Evolutionary conservation across 2,113 vertebrate genomes (phyloP), one percentile per base, ranked within the genome.

Genomic region (Onychostoma macrolepis): DNA sequence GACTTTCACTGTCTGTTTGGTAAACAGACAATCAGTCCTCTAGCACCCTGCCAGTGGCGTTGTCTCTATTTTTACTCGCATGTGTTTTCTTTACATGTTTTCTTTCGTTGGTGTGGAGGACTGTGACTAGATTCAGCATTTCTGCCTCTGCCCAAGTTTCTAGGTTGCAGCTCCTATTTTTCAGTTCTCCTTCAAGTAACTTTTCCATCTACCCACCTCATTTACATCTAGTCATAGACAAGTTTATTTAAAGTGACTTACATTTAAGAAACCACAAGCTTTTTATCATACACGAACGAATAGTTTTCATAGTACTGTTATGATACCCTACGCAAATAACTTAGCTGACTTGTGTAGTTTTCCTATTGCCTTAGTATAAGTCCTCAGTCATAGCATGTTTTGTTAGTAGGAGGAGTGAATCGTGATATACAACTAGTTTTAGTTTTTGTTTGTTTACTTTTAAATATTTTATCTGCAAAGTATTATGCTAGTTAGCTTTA

Each of bases 1-100:
- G 80, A 82, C 38, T 71, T 83, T 69, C 26, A 15, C 80, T 50
- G 26, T 69, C 36, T 45, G 80, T 69, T 83, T 41, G 28, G 63
- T 69, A 71, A 71, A 83, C 19, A 50, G 41, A 33, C 65, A 8
- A 43, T 24, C 24, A 63, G 6, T 65, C 36, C 15, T 10, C 43
- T 33, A 17, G 38, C 43, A 21, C 11, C 11, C 38, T 6, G 8
- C 41, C 79, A 43, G 11, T 43, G 36, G 36, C n/a, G 41, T 41
- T 65, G 33, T 71, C 43, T 71, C 43, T 83, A 8, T 71, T 50
- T 50, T 50, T 50, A 26, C 61, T 12, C 4, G 10, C 11, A 41
- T 80, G n/a, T 45, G 8, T 26, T 11, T 63, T 81, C 33, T 41
- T 63, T 9, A 80, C 33, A 61, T 36, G 24, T 61, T 21, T 24